These are phyloP conservation scores for Drosophila arawakana DNA, from an alignment of 1,140 invertebrate genomes.

Conservation along the genomic window DNA sequence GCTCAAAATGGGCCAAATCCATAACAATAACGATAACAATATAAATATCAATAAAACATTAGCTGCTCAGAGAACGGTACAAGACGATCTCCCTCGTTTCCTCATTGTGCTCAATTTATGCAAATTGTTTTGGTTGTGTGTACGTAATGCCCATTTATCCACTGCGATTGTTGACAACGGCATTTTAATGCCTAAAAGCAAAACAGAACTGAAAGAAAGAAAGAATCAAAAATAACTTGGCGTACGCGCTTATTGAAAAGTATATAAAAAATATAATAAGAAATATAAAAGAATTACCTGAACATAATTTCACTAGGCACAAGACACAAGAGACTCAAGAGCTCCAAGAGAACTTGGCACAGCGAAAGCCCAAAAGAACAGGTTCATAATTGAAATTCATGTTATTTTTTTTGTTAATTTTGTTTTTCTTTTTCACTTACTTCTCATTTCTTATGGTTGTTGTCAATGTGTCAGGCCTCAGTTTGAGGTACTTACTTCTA, in stretches of 20 bases:
- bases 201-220: conserved; percentile 26
- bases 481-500: conserved; percentile 36
- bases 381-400: conserved; percentile 82
- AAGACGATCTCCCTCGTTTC: conserved; percentile 19
- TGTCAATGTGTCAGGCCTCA: conserved; percentile 59
- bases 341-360: conserved; percentile 28
- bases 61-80: conserved; percentile 25
- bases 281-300: conserved; percentile 53
- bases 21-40: conserved; percentile 61
- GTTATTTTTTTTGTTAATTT: conserved; percentile 30
- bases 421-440: too few relatives aligned
- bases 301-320: conserved; percentile 64
- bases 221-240: conserved; percentile 72
- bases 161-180: conserved; percentile 66
- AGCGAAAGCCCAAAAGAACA: conserved; percentile 77
- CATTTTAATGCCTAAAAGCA: conserved; percentile 65
- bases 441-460: conserved; percentile 35
- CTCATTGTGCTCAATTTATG: conserved; percentile 60
- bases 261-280: conserved; percentile 38
- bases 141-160: conserved; percentile 75
- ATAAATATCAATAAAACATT: conserved; percentile 59
- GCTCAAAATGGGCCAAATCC: conserved; percentile 69
- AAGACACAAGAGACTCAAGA: background rate
- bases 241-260: conserved; percentile 56
- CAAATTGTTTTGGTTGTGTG: conserved; percentile 48